Conservation (phyloP, 2,888 invertebrate genomes). For the Thymelicus acteon region DNA sequence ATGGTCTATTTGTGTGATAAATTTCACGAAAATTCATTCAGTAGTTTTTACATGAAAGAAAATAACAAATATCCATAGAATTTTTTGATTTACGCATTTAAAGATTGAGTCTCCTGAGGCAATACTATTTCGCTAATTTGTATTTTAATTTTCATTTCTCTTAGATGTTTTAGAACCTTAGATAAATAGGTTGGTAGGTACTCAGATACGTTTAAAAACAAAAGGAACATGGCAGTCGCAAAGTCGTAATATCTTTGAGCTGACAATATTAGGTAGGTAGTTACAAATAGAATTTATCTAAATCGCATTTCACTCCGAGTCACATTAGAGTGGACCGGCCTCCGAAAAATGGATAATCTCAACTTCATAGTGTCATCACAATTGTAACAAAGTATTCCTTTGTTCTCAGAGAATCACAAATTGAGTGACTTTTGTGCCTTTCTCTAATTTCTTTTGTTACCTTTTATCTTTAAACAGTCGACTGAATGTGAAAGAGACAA, state of each 20-base stretch:
- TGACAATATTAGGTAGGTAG: not conserved
- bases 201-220: not conserved
- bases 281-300: not conserved
- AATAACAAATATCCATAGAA: no score
- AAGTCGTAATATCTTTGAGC: not conserved
- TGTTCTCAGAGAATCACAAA: constrained; percentile 14
- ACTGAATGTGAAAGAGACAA: constrained; percentile 22
- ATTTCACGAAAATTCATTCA: no score
- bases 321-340: not conserved
- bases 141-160: no score
- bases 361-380: constrained; percentile 3
- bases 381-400: constrained; percentile 15
- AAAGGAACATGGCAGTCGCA: not conserved
- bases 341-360: constrained; percentile 14
- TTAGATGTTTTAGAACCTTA: no score
- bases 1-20: no score
- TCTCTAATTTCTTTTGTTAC: constrained; percentile 21
- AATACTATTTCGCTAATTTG: no score
- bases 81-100: no score
- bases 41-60: no score
- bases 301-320: not conserved
- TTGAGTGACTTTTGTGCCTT: constrained; percentile 26
- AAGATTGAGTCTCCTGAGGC: no score
- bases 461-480: constrained; percentile 29
- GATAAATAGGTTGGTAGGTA: no score